Base-by-base conservation (phyloP, 2,797 vertebrate genomes). In the Anguilla pacifica region DNA sequence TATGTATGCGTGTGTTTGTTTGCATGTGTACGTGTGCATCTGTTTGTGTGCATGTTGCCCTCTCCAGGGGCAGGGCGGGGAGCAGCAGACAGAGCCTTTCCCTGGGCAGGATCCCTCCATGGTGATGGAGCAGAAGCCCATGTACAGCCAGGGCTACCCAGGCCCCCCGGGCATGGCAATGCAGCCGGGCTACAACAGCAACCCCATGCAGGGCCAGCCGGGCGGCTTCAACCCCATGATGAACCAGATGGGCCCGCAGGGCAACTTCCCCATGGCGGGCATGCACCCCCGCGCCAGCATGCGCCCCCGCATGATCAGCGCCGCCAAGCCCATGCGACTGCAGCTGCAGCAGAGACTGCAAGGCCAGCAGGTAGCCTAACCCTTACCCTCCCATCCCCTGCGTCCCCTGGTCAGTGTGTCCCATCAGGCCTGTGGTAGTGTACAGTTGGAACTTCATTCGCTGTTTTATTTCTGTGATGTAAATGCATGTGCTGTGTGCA, bases 321-420 rank as follows among this genome's bases (percentile, higher is more conserved):
- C 97, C 85, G 96, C 96, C 82, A 99, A 98, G 92, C 99, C 99
- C 31, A 96, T 99, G 25, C 93, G 98, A 87, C 96, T 98, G 94
- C 99, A 99, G 93, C 97, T 99, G 49, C 98, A 99, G 94, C 98
- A 99, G 94, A 96, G 98, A 91, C 96, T 99, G n/a, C 99, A 99
- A 91, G 98, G 98, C 88, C 98, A 98, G 89, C 98, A 99, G 98
- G 98, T 99, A 94, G 88, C 28, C 49, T 9, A 28, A 4, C n/a
- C 19, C 46, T 31, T n/a, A 35, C 35, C 49, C 59, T 57, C 13
- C 6, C 28, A 2, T 72, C n/a, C 67, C 9, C 67, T 19, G 59
- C 59, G 22, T 61, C n/a, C 3, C 72, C 72, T 15, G 11, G 31
- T 1, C 31, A 19, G 35, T 79, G 74, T 79, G 74, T 79, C 64